Base-by-base conservation (phyloP, 2,797 vertebrate genomes). In the Siniperca undulata region DNA sequence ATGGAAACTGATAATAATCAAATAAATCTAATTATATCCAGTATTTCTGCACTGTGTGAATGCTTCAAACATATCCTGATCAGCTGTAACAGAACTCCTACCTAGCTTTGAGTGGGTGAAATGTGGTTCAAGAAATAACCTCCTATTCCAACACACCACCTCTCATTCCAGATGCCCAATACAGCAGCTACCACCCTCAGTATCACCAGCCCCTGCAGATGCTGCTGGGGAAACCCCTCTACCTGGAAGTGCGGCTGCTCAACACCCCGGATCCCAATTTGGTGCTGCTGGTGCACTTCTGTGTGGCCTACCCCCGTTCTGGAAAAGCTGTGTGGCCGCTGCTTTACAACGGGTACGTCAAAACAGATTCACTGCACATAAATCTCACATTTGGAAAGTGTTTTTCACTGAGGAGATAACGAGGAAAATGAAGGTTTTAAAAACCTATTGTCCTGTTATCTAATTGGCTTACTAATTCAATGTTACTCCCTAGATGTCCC, bases 251-350 rank as follows among this genome's bases (percentile, higher is more conserved):
- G 60, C 94, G 92, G 13, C 87, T 96, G 83, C 89, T 96, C 30
- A 95, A 95, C 75, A 44, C 92, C 50, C 94, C 95, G 0, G 96
- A 96, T 86, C 90, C 93, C 65, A 93, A 50, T 52, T 77, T 95
- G 78, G 77, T 93, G 84, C 92, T 97, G 83, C 84, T 96, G 88
- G 96, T 97, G 71, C 94, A 96, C 89, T 97, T 93, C 86, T 97
- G 96, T 48, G 90, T 97, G 83, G 96, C 95, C 56, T 97, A 97
- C 85, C 95, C 96, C 27, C 95, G 94, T 82, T 96, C 96, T n/a
- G 95, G 94, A 20, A 88, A 89, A 22, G 85, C 95, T 22, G 91
- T 95, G 66, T 97, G 95, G 96, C 92, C 96, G 83, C 90, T 97
- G 83, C 93, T 96, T 72, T 96, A 97, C 83, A 95, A 96, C 5